A percentile compares a stretch with the other conserved stretches of the same genome.
phyloP scores from a whole-genome alignment of 1,140 invertebrate genomes.

The Drosophila mauritiana region DNA sequence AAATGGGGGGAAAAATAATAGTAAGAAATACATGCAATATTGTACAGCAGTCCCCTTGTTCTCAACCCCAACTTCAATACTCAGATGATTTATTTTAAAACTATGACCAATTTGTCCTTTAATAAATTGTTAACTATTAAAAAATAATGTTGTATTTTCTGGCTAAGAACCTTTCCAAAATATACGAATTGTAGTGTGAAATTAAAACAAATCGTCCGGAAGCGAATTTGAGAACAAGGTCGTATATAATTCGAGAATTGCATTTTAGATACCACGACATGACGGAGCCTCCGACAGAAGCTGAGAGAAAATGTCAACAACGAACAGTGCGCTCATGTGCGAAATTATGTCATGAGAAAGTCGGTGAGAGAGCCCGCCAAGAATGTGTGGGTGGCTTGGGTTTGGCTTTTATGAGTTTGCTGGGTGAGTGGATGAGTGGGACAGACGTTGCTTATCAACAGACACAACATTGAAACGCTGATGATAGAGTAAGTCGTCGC shows the following conservation, averaged over 20 bases:
- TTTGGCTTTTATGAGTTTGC: constrained; percentile 5
- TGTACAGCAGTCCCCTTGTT: not conserved
- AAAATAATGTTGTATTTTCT: too few relatives aligned
- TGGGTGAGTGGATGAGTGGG: constrained; percentile 10
- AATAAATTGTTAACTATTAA: too few relatives aligned
- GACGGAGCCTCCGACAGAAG: constrained; percentile 33
- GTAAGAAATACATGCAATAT: constrained; percentile 6
- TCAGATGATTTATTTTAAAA: not conserved
- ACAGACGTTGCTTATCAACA: constrained; percentile 48
- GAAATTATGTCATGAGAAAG: constrained; percentile 64
- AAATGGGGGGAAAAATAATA: constrained; percentile 10
- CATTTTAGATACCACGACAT: constrained; percentile 32
- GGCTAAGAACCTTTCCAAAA: too few relatives aligned
- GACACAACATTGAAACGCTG: constrained; percentile 51
- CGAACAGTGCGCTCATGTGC: constrained; percentile 49
- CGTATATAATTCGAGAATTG: constrained; percentile 36
- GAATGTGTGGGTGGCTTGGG: constrained; percentile 16
- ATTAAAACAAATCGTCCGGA: constrained; percentile 17
- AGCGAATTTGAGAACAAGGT: constrained; percentile 36
- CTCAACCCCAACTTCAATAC: not conserved
- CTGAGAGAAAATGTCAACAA: constrained; percentile 22
- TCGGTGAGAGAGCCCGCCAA: constrained; percentile 11
- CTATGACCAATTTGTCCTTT: not conserved
- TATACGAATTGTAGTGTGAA: not conserved
- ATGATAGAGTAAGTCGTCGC: constrained; percentile 59